Conservation (phyloP, 2,797 vertebrate species). For the Manis pentadactyla region DNA sequence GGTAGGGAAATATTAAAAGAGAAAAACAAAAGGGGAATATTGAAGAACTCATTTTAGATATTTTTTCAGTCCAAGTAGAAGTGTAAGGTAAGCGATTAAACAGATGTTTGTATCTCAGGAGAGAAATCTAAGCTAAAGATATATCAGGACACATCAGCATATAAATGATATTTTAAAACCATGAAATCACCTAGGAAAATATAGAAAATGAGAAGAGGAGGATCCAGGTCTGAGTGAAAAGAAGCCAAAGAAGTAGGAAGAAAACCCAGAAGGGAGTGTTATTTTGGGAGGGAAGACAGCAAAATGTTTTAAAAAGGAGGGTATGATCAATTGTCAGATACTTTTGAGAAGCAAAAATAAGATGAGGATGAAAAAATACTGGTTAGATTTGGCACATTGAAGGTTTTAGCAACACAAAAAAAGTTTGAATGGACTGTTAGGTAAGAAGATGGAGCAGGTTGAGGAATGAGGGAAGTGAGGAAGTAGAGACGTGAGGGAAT, state of each 20-base stretch:
- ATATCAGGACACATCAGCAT: neutral
- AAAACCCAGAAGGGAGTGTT: constrained; percentile 34
- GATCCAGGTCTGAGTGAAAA: constrained; percentile 31
- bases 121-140: constrained; percentile 50
- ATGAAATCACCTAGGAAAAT: constrained; percentile 40
- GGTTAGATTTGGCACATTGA: neutral
- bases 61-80: constrained; percentile 63
- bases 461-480: constrained; percentile 4
- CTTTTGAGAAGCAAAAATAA: constrained; percentile 26
- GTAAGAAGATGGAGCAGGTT: neutral
- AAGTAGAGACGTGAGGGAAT: neutral
- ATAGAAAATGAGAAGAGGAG: constrained; percentile 27
- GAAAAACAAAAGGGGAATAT: constrained; percentile 24
- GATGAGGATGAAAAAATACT: neutral
- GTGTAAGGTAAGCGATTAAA: neutral
- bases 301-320: constrained; percentile 41
- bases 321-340: neutral
- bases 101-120: constrained; percentile 46
- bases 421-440: neutral
- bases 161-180: constrained; percentile 60
- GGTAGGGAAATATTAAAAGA: constrained; percentile 22
- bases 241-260: constrained; percentile 33
- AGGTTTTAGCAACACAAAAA: neutral
- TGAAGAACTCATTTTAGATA: constrained; percentile 36
- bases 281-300: constrained; percentile 29